phyloP scores from a whole-genome alignment of 2,113 vertebrate genomes.

The Micromys minutus region DNA sequence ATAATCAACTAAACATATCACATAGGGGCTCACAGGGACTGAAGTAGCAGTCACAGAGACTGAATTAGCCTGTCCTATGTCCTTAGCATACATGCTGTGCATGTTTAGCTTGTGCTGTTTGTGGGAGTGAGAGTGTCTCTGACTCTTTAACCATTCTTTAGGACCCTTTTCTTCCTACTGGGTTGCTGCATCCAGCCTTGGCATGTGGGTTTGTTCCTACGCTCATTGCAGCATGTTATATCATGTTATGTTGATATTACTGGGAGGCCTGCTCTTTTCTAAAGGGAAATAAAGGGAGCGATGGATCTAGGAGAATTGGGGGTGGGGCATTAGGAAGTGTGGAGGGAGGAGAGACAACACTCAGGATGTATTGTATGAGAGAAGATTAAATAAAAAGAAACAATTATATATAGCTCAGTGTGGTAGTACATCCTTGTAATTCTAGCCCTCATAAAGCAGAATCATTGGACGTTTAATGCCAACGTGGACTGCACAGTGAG shows the following conservation, averaged over 20 bases:
- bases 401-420: background rate
- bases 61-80: background rate
- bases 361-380: background rate
- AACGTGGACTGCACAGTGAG: background rate
- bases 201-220: background rate
- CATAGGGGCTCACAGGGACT: background rate
- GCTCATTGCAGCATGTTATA: background rate
- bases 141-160: background rate
- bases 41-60: background rate
- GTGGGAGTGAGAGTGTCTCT: background rate
- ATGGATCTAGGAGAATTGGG: background rate
- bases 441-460: background rate
- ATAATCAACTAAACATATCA: too few species aligned
- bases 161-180: background rate
- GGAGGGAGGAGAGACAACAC: background rate
- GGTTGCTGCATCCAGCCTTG: background rate
- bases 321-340: background rate
- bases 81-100: background rate
- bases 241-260: background rate
- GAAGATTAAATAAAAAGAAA: background rate
- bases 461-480: background rate
- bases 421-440: background rate
- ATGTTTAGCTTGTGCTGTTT: background rate
- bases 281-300: background rate
- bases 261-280: background rate